Percentiles rank a stretch among this genome's conserved stretches.
Evolutionary conservation across 2,888 invertebrate genomes (phyloP).

Genomic region (Spicauda simplicius): DNA sequence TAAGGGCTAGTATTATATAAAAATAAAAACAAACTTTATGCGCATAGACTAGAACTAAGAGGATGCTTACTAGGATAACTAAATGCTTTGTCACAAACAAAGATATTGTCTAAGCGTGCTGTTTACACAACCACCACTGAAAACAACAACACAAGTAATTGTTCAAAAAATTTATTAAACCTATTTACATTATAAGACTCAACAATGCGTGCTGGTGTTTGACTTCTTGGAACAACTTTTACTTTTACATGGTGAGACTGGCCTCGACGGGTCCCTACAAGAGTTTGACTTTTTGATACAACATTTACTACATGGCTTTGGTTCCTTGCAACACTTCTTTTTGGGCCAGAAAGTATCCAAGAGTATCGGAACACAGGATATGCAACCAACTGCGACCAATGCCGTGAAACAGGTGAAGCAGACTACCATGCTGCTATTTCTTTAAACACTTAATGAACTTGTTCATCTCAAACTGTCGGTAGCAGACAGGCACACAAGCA

Average conservation of each 20-base stretch:
- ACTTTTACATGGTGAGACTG: conserved; percentile 50
- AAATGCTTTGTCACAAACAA: no score
- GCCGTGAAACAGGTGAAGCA: conserved; percentile 61
- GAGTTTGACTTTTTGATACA: no score
- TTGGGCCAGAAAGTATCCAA: conserved; percentile 55
- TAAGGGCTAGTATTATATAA: no score
- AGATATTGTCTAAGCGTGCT: no score
- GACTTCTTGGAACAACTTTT: conserved; percentile 57
- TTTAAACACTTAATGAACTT: conserved; percentile 65
- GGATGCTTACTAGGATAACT: no score
- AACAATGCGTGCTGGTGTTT: conserved; percentile 7
- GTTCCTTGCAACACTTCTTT: conserved; percentile 37
- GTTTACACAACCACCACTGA: not conserved
- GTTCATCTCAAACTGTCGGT: conserved; percentile 60
- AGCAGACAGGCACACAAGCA: conserved; percentile 73
- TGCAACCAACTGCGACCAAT: conserved; percentile 55
- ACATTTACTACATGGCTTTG: not conserved
- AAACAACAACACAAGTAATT: not conserved
- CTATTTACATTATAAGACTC: not conserved
- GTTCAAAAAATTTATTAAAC: not conserved
- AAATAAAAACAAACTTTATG: no score
- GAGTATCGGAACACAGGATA: conserved; percentile 60
- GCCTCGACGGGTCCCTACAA: not conserved
- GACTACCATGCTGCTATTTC: conserved; percentile 61
- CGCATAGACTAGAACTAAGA: no score